Conservation (phyloP, 53 echinoderm and acorn worm genomes). For the Apostichopus leukothele region DNA sequence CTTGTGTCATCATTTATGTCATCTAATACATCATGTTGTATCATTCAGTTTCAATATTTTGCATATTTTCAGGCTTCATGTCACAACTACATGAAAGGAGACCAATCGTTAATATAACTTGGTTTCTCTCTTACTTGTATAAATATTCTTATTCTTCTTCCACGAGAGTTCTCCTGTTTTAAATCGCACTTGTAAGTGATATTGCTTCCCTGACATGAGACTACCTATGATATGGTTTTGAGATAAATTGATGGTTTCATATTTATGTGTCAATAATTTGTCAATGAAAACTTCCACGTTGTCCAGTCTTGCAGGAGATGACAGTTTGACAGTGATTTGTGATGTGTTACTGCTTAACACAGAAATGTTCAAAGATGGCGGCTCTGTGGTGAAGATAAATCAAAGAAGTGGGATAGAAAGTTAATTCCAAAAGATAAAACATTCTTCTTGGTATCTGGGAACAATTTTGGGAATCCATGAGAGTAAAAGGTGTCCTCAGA, state of each 20-base stretch:
- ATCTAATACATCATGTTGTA: too few species aligned
- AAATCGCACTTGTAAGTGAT: not conserved
- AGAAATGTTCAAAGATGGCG: not conserved
- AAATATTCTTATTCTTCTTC: not conserved
- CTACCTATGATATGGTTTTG: not conserved
- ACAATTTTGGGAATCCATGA: too few species aligned
- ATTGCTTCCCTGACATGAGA: not conserved
- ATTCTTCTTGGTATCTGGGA: too few species aligned
- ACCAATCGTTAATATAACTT: too few species aligned
- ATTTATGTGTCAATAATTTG: not conserved
- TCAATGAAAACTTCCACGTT: not conserved
- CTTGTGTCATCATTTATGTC: too few species aligned
- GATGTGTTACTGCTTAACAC: not conserved
- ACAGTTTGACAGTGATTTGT: not conserved
- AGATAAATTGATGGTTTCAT: not conserved
- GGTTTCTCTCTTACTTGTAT: not conserved
- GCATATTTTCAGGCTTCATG: too few species aligned
- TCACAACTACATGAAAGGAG: too few species aligned
- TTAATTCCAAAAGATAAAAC: too few species aligned
- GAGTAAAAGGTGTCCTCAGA: too few species aligned
- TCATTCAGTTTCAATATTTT: too few species aligned
- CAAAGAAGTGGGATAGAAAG: not conserved
- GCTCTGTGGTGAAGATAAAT: not conserved
- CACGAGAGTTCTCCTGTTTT: not conserved
- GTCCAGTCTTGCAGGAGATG: not conserved